phyloP scores from a whole-genome alignment of 1,140 invertebrate species.

The Coelopa frigida region DNA sequence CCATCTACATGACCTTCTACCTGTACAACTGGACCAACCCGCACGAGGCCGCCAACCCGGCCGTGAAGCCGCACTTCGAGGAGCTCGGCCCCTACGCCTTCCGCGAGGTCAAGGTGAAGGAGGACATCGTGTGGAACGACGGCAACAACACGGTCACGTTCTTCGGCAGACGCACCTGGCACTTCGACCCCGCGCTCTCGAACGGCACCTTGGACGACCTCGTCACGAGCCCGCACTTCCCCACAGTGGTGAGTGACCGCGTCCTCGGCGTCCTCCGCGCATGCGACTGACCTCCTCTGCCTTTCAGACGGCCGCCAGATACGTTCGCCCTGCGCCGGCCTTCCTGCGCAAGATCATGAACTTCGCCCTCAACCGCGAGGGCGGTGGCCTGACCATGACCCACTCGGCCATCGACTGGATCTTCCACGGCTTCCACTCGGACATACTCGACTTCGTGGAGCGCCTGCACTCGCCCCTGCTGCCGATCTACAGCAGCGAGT shows the following conservation, averaged over 20 bases:
- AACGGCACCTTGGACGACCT: conserved; percentile 64
- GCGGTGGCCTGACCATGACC: conserved; percentile 49
- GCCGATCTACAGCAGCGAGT: conserved; percentile 56
- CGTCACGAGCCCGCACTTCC: conserved; percentile 71
- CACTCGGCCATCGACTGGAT: conserved; percentile 57
- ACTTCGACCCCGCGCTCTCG: conserved; percentile 62
- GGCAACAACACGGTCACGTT: conserved; percentile 70
- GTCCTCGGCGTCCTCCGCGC: conserved; percentile 57
- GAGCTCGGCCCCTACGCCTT: conserved; percentile 59
- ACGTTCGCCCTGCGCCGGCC: conserved; percentile 44
- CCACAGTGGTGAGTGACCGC: conserved; percentile 57
- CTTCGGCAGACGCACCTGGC: conserved; percentile 64
- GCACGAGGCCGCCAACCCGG: conserved; percentile 46
- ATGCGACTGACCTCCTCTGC: too few relatives aligned
- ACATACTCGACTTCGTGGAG: conserved; percentile 52
- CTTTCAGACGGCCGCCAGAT: conserved; percentile 56
- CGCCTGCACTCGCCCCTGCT: conserved; percentile 49
- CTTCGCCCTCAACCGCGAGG: conserved; percentile 49
- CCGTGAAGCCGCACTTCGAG: conserved; percentile 55
- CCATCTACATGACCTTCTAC: conserved; percentile 65
- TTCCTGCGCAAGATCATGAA: conserved; percentile 48
- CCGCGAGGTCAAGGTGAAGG: conserved; percentile 51
- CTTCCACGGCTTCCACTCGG: conserved; percentile 68
- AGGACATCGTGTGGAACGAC: conserved; percentile 57
- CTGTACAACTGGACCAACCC: conserved; percentile 79